Evolutionary conservation across 2,113 vertebrate species (phyloP).

Genomic region (Oreotrochilus melanogaster): DNA sequence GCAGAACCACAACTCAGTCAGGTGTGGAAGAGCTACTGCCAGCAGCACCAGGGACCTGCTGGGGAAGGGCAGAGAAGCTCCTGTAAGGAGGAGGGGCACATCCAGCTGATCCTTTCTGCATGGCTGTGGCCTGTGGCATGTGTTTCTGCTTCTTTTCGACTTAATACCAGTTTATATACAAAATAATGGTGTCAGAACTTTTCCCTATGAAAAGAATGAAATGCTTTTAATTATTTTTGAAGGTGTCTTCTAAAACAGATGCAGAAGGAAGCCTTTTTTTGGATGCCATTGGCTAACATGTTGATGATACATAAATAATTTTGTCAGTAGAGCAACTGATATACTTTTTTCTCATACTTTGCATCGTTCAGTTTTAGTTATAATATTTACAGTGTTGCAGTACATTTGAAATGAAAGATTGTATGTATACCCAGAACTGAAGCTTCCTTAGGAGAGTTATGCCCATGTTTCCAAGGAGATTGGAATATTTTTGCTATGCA

Average conservation of each 20-base stretch:
- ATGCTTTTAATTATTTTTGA: background rate
- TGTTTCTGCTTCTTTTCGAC: background rate
- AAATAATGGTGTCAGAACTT: background rate
- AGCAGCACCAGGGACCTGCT: background rate
- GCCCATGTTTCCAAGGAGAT: background rate
- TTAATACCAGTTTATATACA: background rate
- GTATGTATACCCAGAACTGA: background rate
- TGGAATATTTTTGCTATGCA: background rate
- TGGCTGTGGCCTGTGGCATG: background rate
- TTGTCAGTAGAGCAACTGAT: background rate
- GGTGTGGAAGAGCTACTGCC: fast-evolving
- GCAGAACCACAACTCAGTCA: background rate
- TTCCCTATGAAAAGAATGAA: background rate
- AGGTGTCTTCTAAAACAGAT: background rate
- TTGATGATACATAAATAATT: background rate
- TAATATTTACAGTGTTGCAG: background rate
- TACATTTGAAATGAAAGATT: background rate
- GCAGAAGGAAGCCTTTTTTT: background rate
- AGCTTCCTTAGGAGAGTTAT: background rate
- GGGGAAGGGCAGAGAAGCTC: background rate
- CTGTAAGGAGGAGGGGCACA: background rate
- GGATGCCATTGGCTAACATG: fast-evolving
- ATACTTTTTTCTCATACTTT: background rate
- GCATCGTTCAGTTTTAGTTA: background rate
- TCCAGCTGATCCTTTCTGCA: background rate